phyloP scores from a whole-genome alignment of 2,113 vertebrate genomes.

The Sorex araneus region DNA sequence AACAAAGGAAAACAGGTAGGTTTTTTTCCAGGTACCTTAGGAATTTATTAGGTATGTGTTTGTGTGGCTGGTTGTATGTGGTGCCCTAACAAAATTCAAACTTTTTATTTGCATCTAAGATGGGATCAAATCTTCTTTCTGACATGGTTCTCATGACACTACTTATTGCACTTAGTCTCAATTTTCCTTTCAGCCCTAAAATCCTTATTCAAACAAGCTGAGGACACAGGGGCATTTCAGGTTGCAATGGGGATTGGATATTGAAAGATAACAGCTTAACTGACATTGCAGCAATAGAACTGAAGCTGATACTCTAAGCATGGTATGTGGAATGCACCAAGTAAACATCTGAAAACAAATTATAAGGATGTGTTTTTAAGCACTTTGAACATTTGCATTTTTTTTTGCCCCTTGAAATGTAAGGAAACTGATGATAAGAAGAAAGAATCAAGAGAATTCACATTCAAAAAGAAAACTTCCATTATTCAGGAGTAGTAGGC shows the following conservation, averaged over 20 bases:
- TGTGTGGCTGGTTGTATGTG: background rate
- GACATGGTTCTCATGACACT: background rate
- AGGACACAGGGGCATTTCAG: background rate
- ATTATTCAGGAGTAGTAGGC: background rate
- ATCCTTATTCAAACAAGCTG: background rate
- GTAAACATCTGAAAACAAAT: conserved; percentile 70
- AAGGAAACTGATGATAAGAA: too few relatives aligned
- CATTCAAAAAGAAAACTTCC: background rate
- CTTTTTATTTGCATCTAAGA: conserved; percentile 10
- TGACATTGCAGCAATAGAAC: conserved; percentile 59
- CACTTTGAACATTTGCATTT: conserved; percentile 59
- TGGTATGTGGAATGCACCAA: background rate
- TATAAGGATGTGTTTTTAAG: conserved; percentile 66
- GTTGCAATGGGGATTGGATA: background rate
- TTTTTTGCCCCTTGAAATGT: background rate
- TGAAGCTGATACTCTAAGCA: conserved; percentile 68
- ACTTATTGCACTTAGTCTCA: background rate
- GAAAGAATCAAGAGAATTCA: too few relatives aligned
- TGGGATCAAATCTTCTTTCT: conserved; percentile 25
- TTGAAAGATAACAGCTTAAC: conserved; percentile 70
- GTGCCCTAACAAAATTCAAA: conserved; percentile 13
- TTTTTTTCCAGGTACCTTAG: conserved; percentile 20
- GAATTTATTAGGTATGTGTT: conserved; percentile 1
- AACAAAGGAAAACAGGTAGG: conserved; percentile 28
- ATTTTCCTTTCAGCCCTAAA: background rate